Base-by-base conservation (phyloP, 2,113 vertebrate species). In the Elachura formosa region DNA sequence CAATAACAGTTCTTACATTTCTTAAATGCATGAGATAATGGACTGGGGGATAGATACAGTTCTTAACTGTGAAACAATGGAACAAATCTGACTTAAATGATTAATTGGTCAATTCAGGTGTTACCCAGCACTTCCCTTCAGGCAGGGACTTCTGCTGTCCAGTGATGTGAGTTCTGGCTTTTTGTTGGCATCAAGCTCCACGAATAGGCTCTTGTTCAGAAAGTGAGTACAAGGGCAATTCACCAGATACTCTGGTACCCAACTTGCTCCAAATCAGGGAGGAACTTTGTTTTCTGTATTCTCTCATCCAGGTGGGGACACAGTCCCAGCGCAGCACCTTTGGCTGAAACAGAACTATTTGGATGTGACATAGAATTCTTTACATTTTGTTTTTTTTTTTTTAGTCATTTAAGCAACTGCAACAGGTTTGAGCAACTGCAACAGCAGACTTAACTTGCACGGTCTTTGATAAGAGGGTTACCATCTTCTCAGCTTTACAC, bases 401-500 rank as follows among this genome's bases (percentile, higher is more conserved):
- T 40, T 80, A 91, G 83, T 85, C 20, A 4, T 89, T 94, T 93
- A 93, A 95, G 94, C 96, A 95, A 84, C 48, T 40, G 90, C 71
- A 71, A 92, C 7, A 16, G 87, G 54, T 86, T 93, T 96, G 84
- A 93, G 95, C 96, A 93, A 89, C 55, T 63, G 90, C 78, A 63
- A 89, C 64, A 74, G 96, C 93, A 97, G 92, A 94, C 77, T 94
- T 72, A 81, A 79, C 89, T 92, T 62, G 91, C 74, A 54, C 75
- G 40, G 90, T 94, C 84, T 95, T 46, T 89, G 31, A 48, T 56
- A 43, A 49, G 75, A 89, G 86, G 58, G 6, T 63, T 68, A 29
- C 33, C 55, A 5, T 43, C 84, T 62, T 95, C 69, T 88, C 72
- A 49, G 59, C 68, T 93, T 99, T 98, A 99, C 93, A 99, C 99